These are phyloP conservation scores for Lontra canadensis DNA, from an alignment of 2,113 vertebrate species.

Conservation along the genomic window DNA sequence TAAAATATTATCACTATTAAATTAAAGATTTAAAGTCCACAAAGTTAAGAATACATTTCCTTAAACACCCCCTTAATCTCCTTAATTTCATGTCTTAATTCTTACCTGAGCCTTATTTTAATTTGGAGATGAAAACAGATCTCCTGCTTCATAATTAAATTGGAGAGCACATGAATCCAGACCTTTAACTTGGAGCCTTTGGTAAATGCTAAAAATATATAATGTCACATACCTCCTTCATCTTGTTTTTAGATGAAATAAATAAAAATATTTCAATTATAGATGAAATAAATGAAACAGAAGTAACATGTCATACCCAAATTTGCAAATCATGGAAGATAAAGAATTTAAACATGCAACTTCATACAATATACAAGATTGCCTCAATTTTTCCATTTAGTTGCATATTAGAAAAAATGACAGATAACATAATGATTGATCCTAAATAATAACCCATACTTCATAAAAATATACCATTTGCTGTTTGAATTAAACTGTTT, in stretches of 20 bases:
- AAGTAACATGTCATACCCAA: neutral
- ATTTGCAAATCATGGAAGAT: neutral
- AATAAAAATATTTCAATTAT: neutral
- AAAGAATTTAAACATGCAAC: neutral
- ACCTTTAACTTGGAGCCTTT: neutral
- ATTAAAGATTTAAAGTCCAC: neutral
- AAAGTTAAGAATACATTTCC: conserved; percentile 10
- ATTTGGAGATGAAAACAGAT: neutral
- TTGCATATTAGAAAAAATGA: neutral
- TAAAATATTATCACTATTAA: neutral
- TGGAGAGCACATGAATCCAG: neutral
- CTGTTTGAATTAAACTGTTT: neutral
- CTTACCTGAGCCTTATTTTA: neutral
- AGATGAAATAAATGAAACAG: conserved; percentile 9
- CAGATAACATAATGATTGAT: neutral
- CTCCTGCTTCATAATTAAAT: neutral
- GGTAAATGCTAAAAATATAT: neutral
- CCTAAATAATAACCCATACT: neutral
- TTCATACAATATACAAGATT: neutral
- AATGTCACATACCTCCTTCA: neutral
- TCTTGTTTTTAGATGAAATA: conserved; percentile 11
- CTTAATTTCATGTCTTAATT: neutral
- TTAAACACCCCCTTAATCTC: neutral
- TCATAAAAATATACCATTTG: neutral
- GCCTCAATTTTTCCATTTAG: neutral